Base-by-base conservation (phyloP, 2,797 vertebrate genomes). In the Coregonus sp. region DNA sequence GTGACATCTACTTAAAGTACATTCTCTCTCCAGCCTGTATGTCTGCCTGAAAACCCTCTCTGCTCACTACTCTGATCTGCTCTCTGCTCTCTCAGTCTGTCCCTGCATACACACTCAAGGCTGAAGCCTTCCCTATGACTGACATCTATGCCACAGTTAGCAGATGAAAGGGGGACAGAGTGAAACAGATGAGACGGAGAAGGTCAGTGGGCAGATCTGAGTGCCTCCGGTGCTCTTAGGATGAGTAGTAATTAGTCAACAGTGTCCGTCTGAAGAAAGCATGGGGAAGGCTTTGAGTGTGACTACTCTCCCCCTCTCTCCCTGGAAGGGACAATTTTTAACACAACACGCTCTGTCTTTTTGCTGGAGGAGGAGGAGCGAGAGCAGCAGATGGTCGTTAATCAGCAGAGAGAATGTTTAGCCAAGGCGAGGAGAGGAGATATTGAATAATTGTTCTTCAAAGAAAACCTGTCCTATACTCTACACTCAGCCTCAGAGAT, bases 371-470 rank as follows among this genome's bases (percentile, higher is more conserved):
- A 51, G 77, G 75, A 59, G 31, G 79, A 25, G 11, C 47, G n/a
- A 4, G 35, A 35, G 29, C 12, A 65, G 51, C 68, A 86, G 35
- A 84, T 47, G 52, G 20, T 67, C 66, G 33, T 12, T 74, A 35
- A 83, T 86, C 75, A 59, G 66, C 9, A 74, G 67, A 59, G 7
- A 35, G 9, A 70, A 72, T 7, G 33, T 69, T 81, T 78, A 75
- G 54, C 25, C 31, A 16, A 51, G 47, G 9, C 2, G 37, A 75
- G 47, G 9, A 3, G 37, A 75, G 9, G 56, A 59, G 56, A 47
- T 12, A 47, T 9, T 47, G 9, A 47, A 47, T 59, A 59, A 59
- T 20, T 1, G 56, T 59, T n/a, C 2, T 20, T 18, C 18, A 20
- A 59, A 59, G 6, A 29, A 63, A 59, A 59, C 56, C 56, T 59